A percentile compares a stretch with the other conserved stretches of the same genome.
These are phyloP conservation scores for Huso huso DNA, from an alignment of 2,797 vertebrate species.

Conservation along the genomic window DNA sequence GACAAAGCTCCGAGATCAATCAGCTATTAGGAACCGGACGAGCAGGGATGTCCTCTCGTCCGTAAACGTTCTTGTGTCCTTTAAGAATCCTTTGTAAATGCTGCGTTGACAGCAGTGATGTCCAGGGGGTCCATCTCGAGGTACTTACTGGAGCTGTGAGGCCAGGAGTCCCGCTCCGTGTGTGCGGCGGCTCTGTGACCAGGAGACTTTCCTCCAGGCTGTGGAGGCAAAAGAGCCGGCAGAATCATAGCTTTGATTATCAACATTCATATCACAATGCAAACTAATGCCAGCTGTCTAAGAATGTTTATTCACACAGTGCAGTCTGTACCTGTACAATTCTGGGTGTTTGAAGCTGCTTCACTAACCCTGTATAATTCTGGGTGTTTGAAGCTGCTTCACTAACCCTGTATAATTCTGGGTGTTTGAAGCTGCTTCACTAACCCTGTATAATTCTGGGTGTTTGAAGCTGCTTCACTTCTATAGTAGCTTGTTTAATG, in stretches of 20 bases:
- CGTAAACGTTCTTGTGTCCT: too few species aligned
- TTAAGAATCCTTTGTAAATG: too few species aligned
- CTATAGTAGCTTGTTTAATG: too few species aligned
- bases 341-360: not conserved
- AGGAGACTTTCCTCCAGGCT: conserved; percentile 73
- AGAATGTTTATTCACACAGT: conserved; percentile 29
- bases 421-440: not conserved
- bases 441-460: not conserved
- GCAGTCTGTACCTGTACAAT: not conserved
- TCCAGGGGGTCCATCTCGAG: too few species aligned
- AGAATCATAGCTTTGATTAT: too few species aligned
- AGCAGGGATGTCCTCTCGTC: too few species aligned
- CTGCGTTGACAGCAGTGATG: too few species aligned
- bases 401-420: not conserved
- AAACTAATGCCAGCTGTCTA: conserved; percentile 12
- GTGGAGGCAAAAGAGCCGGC: conserved; percentile 20
- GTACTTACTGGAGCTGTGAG: conserved; percentile 75
- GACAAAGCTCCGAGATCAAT: too few species aligned
- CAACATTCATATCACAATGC: conserved; percentile 16
- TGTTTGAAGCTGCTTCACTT: not conserved
- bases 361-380: not conserved
- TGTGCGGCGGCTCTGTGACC: conserved; percentile 59
- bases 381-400: not conserved
- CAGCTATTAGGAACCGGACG: too few species aligned
- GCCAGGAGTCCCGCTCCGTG: conserved; percentile 70